These are phyloP conservation scores for Ommatoiulus sabulosus DNA, from an alignment of 2,888 invertebrate species.

Conservation along the genomic window DNA sequence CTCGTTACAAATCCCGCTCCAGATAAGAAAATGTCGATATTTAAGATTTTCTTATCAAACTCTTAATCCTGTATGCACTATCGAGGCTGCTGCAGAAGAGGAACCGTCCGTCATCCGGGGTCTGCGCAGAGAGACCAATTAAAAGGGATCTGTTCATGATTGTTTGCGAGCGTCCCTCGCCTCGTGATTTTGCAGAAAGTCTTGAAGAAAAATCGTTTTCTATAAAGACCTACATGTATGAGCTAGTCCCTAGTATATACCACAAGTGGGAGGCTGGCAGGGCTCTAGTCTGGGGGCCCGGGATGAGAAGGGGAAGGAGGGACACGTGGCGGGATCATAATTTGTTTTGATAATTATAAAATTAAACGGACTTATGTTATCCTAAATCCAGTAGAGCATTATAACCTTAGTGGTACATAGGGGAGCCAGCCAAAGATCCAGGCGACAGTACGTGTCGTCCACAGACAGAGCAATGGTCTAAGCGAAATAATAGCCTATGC, in stretches of 20 bases:
- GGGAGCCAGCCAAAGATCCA: too few species aligned
- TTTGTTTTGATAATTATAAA: too few species aligned
- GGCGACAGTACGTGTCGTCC: too few species aligned
- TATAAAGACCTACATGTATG: background rate
- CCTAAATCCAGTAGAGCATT: too few species aligned
- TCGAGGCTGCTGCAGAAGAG: background rate
- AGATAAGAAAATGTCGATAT: slow-evolving; percentile 53
- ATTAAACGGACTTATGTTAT: too few species aligned
- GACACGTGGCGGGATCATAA: too few species aligned
- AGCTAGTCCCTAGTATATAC: background rate
- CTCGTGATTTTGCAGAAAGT: background rate
- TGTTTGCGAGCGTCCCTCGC: background rate
- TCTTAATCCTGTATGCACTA: slow-evolving; percentile 48
- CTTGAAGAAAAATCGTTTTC: background rate
- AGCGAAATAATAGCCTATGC: too few species aligned
- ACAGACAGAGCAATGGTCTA: too few species aligned
- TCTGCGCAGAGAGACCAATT: background rate
- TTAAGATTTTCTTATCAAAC: slow-evolving; percentile 50
- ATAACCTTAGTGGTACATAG: too few species aligned
- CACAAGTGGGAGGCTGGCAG: background rate
- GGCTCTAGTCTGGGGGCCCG: background rate
- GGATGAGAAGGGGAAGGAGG: too few species aligned
- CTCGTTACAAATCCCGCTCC: slow-evolving; percentile 48
- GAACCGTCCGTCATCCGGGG: background rate
- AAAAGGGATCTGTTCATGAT: background rate